Conservation (phyloP, 2,797 vertebrate genomes). For the Carapus acus region DNA sequence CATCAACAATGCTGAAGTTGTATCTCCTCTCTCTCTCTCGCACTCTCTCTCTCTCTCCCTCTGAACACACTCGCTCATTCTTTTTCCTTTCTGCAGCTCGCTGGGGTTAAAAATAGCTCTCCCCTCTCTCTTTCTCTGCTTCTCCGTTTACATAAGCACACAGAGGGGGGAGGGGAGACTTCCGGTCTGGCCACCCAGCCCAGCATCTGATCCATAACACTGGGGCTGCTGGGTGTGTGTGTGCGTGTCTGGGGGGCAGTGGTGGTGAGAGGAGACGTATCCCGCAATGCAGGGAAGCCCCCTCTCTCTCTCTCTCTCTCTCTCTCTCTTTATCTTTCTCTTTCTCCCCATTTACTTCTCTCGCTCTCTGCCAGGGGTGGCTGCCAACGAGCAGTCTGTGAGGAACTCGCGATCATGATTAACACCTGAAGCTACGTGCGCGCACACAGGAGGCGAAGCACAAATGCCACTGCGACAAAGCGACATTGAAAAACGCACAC, state of each 20-base stretch:
- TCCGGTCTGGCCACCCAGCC: constrained; percentile 73
- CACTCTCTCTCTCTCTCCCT: constrained; percentile 40
- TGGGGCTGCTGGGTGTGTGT: constrained; percentile 54
- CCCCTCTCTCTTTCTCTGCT: constrained; percentile 64
- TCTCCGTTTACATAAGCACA: constrained; percentile 77
- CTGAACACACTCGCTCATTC: constrained; percentile 64
- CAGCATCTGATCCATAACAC: constrained; percentile 69
- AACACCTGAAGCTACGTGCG: constrained; percentile 13
- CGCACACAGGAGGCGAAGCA: background rate
- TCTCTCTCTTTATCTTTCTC: constrained; percentile 19
- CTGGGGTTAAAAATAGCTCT: constrained; percentile 78
- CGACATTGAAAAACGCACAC: background rate
- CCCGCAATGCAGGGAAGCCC: constrained; percentile 51
- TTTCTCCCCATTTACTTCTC: constrained; percentile 14
- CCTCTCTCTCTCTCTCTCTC: constrained; percentile 35
- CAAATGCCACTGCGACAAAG: background rate
- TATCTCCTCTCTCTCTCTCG: constrained; percentile 33
- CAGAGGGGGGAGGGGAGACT: constrained; percentile 69
- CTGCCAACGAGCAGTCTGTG: no score
- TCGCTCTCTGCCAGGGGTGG: no score
- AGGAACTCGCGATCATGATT: constrained; percentile 20
- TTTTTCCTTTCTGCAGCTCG: constrained; percentile 68
- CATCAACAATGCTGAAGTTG: constrained; percentile 68
- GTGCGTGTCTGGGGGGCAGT: constrained; percentile 4
- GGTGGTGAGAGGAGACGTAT: constrained; percentile 13